phyloP scores from a whole-genome alignment of 2,888 invertebrate species.

The Cartodere bifasciata region DNA sequence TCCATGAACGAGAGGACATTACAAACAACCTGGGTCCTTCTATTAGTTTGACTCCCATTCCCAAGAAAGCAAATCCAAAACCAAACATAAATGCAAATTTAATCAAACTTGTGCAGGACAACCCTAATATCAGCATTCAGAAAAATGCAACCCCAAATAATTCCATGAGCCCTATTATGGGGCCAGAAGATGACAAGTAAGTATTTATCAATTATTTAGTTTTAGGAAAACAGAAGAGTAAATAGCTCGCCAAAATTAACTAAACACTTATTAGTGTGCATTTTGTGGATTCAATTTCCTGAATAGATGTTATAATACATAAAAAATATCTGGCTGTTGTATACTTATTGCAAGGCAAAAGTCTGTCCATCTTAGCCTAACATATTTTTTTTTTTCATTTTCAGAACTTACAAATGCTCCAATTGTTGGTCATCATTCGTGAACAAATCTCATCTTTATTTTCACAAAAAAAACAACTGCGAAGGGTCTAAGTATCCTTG shows the following conservation, averaged over 20 bases:
- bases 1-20: slow-evolving; percentile 24
- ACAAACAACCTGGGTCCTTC: slow-evolving; percentile 14
- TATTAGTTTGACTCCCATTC: slow-evolving; percentile 33
- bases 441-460: slow-evolving; percentile 34
- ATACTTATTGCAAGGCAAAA: too few species aligned
- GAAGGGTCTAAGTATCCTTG: slow-evolving; percentile 34
- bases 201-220: too few species aligned
- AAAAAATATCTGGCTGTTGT: too few species aligned
- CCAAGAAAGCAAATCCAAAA: slow-evolving; percentile 26
- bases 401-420: slow-evolving; percentile 30
- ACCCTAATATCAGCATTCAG: slow-evolving; percentile 32
- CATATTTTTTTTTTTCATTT: slow-evolving; percentile 1
- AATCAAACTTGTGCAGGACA: slow-evolving; percentile 32
- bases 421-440: slow-evolving; percentile 33
- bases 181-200: slow-evolving; percentile 8
- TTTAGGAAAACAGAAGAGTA: too few species aligned
- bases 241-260: too few species aligned
- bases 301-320: too few species aligned
- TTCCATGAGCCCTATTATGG: slow-evolving; percentile 5
- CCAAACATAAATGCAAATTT: slow-evolving; percentile 28
- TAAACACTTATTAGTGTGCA: too few species aligned
- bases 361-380: too few species aligned
- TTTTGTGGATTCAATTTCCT: too few species aligned
- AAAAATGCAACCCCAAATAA: slow-evolving; percentile 19
- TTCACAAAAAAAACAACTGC: slow-evolving; percentile 35